A percentile compares a stretch with the other conserved stretches of the same genome.
These are phyloP conservation scores for Polyergus mexicanus DNA, from an alignment of 1,140 invertebrate genomes.

Conservation along the genomic window DNA sequence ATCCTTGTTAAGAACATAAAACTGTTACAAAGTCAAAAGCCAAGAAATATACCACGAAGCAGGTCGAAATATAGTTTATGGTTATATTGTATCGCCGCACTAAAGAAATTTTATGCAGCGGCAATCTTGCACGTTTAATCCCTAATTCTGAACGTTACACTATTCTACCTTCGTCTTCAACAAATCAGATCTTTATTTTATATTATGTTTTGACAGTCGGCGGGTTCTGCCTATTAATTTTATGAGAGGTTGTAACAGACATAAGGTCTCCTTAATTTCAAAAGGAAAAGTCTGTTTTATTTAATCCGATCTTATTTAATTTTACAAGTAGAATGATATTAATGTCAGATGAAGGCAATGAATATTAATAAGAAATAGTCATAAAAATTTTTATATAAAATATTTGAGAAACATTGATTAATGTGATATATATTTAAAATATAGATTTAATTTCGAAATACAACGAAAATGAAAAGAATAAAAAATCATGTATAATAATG, in stretches of 20 bases:
- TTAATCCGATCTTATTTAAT: background rate
- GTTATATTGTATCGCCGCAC: conserved; percentile 73
- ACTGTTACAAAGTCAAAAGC: conserved; percentile 49
- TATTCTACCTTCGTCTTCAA: conserved; percentile 52
- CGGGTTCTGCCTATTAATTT: conserved; percentile 83
- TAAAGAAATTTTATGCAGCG: conserved; percentile 76
- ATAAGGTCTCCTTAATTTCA: background rate
- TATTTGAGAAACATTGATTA: too few relatives aligned
- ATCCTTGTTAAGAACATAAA: background rate
- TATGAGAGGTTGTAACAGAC: conserved; percentile 66
- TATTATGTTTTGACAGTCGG: conserved; percentile 83
- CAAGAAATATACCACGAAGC: conserved; percentile 33
- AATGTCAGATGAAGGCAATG: background rate
- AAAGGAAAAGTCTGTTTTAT: conserved; percentile 19
- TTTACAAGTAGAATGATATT: background rate
- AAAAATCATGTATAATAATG: background rate
- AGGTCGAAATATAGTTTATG: conserved; percentile 77
- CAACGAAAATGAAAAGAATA: conserved; percentile 18
- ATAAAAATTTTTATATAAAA: background rate
- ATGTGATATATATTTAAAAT: background rate
- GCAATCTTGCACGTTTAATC: conserved; percentile 35
- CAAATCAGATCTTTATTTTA: conserved; percentile 67
- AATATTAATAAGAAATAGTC: background rate
- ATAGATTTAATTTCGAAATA: background rate
- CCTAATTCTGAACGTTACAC: conserved; percentile 12